phyloP scores from a whole-genome alignment of 1,140 invertebrate species.

The Drosophila suzukii region DNA sequence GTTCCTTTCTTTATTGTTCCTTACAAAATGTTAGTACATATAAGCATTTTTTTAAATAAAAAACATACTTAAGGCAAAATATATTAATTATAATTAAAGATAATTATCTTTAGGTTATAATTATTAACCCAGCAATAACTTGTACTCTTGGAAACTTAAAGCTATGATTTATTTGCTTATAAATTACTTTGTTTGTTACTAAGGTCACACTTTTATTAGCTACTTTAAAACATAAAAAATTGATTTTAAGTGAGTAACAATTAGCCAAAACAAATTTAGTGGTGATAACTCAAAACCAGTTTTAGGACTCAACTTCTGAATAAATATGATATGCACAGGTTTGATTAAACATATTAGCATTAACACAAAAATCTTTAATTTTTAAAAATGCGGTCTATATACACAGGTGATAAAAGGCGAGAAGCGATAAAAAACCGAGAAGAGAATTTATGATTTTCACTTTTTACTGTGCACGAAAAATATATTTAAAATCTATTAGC shows the following conservation, averaged over 20 bases:
- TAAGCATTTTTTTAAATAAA: too few species aligned
- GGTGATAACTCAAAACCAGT: background rate
- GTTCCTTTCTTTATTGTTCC: too few species aligned
- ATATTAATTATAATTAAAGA: too few species aligned
- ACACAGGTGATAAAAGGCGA: slow-evolving; percentile 5
- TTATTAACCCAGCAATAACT: too few species aligned
- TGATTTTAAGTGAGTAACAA: background rate
- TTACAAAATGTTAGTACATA: too few species aligned
- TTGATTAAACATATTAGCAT: background rate
- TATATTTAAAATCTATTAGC: slow-evolving; percentile 50
- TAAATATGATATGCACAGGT: background rate
- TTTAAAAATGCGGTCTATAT: background rate
- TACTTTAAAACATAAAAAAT: background rate
- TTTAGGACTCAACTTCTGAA: background rate
- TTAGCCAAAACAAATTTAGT: background rate
- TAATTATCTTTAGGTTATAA: too few species aligned
- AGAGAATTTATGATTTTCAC: slow-evolving; percentile 8
- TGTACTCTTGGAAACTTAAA: too few species aligned
- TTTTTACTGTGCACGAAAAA: slow-evolving; percentile 2
- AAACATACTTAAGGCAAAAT: too few species aligned
- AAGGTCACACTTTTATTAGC: background rate
- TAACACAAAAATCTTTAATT: slow-evolving; percentile 1
- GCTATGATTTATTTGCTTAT: too few species aligned
- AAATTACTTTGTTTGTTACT: too few species aligned
- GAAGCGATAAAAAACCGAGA: background rate